Percentiles rank a stretch among this genome's conserved stretches.
Evolutionary conservation across 1,140 invertebrate genomes (phyloP).

Genomic region (Bombus balteatus): DNA sequence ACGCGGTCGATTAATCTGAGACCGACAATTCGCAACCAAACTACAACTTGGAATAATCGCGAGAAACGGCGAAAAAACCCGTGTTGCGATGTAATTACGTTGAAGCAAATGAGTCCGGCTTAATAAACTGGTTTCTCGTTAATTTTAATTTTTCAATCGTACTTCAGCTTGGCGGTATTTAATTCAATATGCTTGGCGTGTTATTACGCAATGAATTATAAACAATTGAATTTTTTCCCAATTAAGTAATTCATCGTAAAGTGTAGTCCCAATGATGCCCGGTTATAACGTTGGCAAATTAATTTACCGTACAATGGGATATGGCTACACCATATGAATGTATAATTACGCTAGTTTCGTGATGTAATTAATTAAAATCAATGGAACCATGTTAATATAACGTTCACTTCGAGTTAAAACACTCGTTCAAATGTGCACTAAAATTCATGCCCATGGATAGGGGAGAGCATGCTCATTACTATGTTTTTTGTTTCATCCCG

Average conservation of each 20-base stretch:
- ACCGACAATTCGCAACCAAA: background rate
- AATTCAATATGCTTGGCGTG: background rate
- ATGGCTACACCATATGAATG: background rate
- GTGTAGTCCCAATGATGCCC: no score
- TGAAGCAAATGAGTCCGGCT: background rate
- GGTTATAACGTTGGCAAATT: background rate
- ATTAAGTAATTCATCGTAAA: background rate
- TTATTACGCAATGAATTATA: background rate
- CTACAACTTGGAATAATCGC: background rate
- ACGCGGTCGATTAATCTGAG: background rate
- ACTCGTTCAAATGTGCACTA: background rate
- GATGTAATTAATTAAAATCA: background rate
- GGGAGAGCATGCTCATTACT: background rate
- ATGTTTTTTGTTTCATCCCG: background rate
- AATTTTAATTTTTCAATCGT: background rate
- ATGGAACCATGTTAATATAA: no score
- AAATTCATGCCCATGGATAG: accelerated
- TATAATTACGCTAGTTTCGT: background rate
- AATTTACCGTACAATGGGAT: background rate
- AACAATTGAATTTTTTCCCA: background rate
- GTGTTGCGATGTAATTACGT: background rate
- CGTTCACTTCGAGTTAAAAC: background rate
- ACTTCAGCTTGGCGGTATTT: background rate
- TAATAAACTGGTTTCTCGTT: background rate
- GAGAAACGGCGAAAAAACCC: no score